A percentile compares a stretch with the other conserved stretches of the same genome.
Conservation (phyloP, 92 coral and sea anemone species). For the Palythoa caribaeorum region DNA sequence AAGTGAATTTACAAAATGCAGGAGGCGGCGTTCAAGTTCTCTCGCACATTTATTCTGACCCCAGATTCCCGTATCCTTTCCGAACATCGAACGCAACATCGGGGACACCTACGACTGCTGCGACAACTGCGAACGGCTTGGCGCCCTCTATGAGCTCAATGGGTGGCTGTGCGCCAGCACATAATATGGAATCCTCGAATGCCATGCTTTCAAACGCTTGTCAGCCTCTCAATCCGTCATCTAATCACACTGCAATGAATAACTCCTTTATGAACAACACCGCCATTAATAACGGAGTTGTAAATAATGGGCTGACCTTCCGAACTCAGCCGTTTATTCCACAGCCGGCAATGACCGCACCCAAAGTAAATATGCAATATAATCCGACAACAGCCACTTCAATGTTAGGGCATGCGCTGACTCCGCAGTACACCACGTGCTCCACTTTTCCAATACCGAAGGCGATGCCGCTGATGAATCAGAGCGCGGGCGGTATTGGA, state of each 20-base stretch:
- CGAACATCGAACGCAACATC: constrained; percentile 82
- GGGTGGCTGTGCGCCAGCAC: constrained; percentile 68
- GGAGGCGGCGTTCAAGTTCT: constrained; percentile 76
- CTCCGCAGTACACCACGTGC: constrained; percentile 70
- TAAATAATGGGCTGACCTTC: constrained; percentile 81
- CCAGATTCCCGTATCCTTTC: constrained; percentile 87
- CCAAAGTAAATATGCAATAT: constrained; percentile 76
- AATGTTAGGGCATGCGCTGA: constrained; percentile 65
- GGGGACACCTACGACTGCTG: constrained; percentile 69
- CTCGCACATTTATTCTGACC: constrained; percentile 90
- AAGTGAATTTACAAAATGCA: constrained; percentile 84
- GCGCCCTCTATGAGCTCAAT: constrained; percentile 67
- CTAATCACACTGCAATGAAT: constrained; percentile 69
- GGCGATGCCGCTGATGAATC: constrained; percentile 78
- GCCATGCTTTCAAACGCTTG: constrained; percentile 77
- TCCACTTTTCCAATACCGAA: constrained; percentile 86
- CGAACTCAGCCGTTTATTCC: constrained; percentile 87
- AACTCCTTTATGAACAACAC: constrained; percentile 81
- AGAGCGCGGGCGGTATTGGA: constrained; percentile 60
- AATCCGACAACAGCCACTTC: constrained; percentile 78
- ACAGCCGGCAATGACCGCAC: constrained; percentile 72
- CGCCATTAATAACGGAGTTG: constrained; percentile 79
- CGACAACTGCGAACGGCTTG: constrained; percentile 61
- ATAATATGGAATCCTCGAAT: constrained; percentile 69
- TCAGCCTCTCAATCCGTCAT: constrained; percentile 72